Percentiles rank a stretch among this genome's conserved stretches.
Evolutionary conservation across 2,888 invertebrate species (phyloP).

Genomic region (Monoplex corrugatus): DNA sequence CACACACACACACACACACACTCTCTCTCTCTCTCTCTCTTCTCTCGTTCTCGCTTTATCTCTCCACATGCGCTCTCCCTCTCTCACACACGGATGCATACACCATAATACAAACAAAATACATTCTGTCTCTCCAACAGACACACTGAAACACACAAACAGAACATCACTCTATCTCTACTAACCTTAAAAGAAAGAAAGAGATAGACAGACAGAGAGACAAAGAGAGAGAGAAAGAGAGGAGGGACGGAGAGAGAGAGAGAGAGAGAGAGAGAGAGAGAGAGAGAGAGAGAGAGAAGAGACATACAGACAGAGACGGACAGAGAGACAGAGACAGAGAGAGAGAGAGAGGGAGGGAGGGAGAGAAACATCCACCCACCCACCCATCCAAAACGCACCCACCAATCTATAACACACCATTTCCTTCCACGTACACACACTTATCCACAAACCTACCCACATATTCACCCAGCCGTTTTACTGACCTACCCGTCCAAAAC

Average conservation of each 20-base stretch:
- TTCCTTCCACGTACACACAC: no score
- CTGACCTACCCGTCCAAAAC: no score
- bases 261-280: neutral
- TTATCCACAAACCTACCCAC: no score
- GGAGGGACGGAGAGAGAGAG: neutral
- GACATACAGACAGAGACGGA: neutral
- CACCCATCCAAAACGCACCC: neutral
- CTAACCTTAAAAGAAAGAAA: no score
- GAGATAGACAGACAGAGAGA: neutral
- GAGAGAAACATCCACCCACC: neutral
- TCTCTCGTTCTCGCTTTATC: neutral
- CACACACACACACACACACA: neutral
- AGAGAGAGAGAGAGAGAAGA: neutral
- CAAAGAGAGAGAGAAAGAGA: neutral
- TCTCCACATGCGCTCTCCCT: no score
- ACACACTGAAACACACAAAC: no score
- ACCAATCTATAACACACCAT: no score
- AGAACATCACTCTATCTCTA: no score
- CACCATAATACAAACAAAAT: no score
- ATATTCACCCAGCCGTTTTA: neutral
- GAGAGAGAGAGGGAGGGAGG: neutral
- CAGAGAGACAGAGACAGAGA: neutral
- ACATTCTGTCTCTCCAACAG: no score
- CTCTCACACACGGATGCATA: no score
- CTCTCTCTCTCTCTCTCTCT: neutral